Conservation (phyloP, 2,888 invertebrate species). For the Scaptomyza caliginosa region DNA sequence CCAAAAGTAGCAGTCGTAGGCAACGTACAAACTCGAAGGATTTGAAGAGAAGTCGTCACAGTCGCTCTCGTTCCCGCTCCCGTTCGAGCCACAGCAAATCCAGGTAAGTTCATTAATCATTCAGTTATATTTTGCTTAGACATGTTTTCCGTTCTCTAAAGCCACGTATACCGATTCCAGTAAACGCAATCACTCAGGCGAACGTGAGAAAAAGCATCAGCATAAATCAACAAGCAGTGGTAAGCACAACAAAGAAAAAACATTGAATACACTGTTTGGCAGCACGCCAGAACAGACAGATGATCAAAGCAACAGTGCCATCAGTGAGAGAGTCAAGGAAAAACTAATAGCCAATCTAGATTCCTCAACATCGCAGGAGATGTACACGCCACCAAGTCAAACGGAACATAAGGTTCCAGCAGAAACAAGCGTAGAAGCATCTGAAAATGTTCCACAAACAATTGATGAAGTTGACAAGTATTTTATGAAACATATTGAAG, state of each 20-base stretch:
- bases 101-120: slow-evolving; percentile 29
- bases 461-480: slow-evolving; percentile 1
- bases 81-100: slow-evolving; percentile 6
- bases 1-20: background rate
- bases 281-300: slow-evolving; percentile 6
- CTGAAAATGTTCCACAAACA: background rate
- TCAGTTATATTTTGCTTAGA: slow-evolving; percentile 1
- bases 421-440: background rate
- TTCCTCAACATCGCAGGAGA: slow-evolving; percentile 2
- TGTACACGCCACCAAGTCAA: slow-evolving; percentile 10
- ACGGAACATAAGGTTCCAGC: background rate
- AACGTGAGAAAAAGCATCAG: slow-evolving; percentile 6
- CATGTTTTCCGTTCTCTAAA: slow-evolving; percentile 15
- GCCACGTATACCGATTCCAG: slow-evolving; percentile 20
- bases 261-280: slow-evolving; percentile 6
- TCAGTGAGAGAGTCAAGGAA: background rate
- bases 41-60: slow-evolving; percentile 7
- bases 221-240: background rate
- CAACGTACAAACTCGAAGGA: background rate
- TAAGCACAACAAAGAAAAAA: background rate
- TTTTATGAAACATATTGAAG: slow-evolving; percentile 16
- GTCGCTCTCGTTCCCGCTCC: slow-evolving; percentile 23
- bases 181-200: slow-evolving; percentile 3
- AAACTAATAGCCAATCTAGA: slow-evolving; percentile 10
- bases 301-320: background rate